Evolutionary conservation across 2,113 vertebrate genomes (phyloP).

Genomic region (Leptodactylus fuscus): DNA sequence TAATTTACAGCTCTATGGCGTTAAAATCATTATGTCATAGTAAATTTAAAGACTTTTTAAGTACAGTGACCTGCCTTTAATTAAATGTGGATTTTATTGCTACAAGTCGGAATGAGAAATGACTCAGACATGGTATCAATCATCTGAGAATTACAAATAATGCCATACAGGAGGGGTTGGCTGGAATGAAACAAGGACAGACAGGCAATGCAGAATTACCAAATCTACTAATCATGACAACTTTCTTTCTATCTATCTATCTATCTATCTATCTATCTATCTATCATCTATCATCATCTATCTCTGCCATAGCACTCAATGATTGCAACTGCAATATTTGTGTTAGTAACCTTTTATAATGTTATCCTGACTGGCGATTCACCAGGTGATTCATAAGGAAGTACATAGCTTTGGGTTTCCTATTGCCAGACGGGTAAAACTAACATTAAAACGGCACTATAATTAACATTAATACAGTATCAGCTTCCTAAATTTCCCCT

Average conservation of each 20-base stretch:
- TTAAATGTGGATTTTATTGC: conserved; percentile 57
- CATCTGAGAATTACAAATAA: conserved; percentile 31
- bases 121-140: conserved; percentile 56
- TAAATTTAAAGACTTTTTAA: conserved; percentile 60
- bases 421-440: not conserved
- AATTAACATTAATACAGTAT: not conserved
- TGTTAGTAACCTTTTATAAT: not conserved
- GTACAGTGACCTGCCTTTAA: conserved; percentile 58
- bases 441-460: not conserved
- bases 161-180: not conserved
- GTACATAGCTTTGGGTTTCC: not conserved
- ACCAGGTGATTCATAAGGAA: conserved; percentile 13
- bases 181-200: conserved; percentile 26
- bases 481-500: conserved; percentile 22
- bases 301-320: not conserved
- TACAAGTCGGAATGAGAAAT: conserved; percentile 48
- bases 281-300: not conserved
- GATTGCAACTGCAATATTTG: not conserved
- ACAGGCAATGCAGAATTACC: not conserved
- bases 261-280: conserved; percentile 18
- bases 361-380: not conserved
- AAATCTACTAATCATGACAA: not conserved
- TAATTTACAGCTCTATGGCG: conserved; percentile 44
- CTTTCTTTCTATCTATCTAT: conserved; percentile 2
- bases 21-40: conserved; percentile 57